A percentile compares a stretch with the other conserved stretches of the same genome.
Conservation (phyloP, 1,140 invertebrate species). For the Tetramorium parvispinum region DNA sequence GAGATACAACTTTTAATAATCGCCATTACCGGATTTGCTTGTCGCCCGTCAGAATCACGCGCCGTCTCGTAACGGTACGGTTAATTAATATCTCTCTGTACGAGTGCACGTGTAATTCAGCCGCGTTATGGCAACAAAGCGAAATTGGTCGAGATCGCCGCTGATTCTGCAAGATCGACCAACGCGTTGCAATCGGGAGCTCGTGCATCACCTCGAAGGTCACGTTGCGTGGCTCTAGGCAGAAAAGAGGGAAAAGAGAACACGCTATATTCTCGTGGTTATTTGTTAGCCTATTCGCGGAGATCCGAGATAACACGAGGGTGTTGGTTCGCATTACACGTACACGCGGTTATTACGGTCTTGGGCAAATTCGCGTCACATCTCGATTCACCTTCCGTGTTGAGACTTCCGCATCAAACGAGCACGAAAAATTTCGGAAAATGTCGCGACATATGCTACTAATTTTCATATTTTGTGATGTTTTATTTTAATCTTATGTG, state of each 20-base stretch:
- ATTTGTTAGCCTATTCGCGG: conserved; percentile 46
- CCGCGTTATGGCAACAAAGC: conserved; percentile 12
- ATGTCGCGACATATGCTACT: neutral
- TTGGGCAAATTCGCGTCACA: conserved; percentile 31
- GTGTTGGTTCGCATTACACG: conserved; percentile 48
- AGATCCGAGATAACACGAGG: conserved; percentile 50
- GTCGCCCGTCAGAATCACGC: conserved; percentile 57
- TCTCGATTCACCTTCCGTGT: conserved; percentile 50
- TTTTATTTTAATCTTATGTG: neutral
- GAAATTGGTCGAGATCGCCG: conserved; percentile 22
- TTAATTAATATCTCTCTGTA: conserved; percentile 65
- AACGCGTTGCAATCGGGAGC: conserved; percentile 23
- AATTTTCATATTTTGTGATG: neutral
- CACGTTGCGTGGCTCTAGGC: neutral
- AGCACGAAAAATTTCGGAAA: neutral
- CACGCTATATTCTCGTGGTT: conserved; percentile 26
- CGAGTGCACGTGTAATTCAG: conserved; percentile 14
- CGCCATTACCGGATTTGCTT: conserved; percentile 30
- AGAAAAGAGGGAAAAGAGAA: conserved; percentile 1
- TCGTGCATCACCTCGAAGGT: conserved; percentile 39
- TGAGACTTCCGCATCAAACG: conserved; percentile 22
- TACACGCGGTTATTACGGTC: conserved; percentile 41
- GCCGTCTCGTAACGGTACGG: conserved; percentile 62
- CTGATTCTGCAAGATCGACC: conserved; percentile 37
- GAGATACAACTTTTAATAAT: conserved; percentile 33